These are phyloP conservation scores for Lucilia cuprina DNA, from an alignment of 1,140 invertebrate genomes.

Conservation along the genomic window DNA sequence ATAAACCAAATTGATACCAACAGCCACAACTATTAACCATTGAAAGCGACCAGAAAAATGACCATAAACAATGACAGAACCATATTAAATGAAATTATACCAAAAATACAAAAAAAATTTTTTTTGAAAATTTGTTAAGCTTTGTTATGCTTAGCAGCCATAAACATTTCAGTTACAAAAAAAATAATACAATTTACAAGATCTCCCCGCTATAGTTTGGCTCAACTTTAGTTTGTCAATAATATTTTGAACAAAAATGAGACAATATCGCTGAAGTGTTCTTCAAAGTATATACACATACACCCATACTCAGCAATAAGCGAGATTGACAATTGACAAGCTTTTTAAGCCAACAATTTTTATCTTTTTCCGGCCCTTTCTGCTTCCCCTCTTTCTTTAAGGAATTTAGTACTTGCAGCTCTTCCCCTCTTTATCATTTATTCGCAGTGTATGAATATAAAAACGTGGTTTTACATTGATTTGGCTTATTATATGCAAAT, in stretches of 20 bases:
- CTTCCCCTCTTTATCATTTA: background rate
- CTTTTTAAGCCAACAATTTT: constrained; percentile 9
- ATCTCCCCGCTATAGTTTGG: background rate
- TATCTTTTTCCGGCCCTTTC: background rate
- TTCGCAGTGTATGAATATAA: background rate
- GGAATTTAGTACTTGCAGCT: background rate
- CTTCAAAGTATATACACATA: background rate
- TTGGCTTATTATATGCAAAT: constrained; percentile 62
- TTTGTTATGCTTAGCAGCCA: background rate
- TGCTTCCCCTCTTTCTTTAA: background rate
- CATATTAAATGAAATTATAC: constrained; percentile 35
- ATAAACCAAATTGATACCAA: background rate
- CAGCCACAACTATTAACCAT: background rate
- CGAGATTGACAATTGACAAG: constrained; percentile 59
- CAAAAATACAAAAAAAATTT: constrained; percentile 9
- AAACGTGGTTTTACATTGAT: constrained; percentile 58
- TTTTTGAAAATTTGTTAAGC: background rate
- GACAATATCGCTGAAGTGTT: constrained; percentile 56
- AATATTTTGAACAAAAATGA: constrained; percentile 50
- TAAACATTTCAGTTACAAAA: background rate
- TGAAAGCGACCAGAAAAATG: background rate
- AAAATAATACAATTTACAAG: background rate
- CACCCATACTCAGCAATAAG: background rate
- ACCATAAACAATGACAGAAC: constrained; percentile 33
- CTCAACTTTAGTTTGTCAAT: background rate